Conservation (phyloP, 1,140 invertebrate genomes). For the Oscheius sp. region DNA sequence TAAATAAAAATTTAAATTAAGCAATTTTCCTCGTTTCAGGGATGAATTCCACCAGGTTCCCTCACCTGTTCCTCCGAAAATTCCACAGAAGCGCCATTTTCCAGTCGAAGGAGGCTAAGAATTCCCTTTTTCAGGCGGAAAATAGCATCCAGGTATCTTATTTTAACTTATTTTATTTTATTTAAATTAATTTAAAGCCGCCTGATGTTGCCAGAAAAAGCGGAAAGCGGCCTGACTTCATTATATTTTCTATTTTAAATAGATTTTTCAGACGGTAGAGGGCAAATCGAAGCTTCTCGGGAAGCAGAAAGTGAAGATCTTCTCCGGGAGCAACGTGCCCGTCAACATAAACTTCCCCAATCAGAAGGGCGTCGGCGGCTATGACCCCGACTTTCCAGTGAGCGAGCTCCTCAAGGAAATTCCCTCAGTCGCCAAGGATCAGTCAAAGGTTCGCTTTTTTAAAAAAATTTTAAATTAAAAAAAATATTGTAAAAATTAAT, state of each 20-base stretch:
- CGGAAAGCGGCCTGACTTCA: not conserved
- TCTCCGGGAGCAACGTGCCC: slow-evolving; percentile 20
- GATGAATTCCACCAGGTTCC: too few species aligned
- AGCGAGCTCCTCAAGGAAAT: slow-evolving; percentile 34
- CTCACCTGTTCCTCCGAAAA: too few species aligned
- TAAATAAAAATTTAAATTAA: too few species aligned
- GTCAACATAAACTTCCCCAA: slow-evolving; percentile 38
- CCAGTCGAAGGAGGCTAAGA: too few species aligned
- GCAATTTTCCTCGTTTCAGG: too few species aligned
- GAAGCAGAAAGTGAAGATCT: slow-evolving; percentile 26
- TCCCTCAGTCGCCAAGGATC: slow-evolving; percentile 15
- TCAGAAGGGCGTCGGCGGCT: slow-evolving; percentile 32
- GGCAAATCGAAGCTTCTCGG: slow-evolving; percentile 28
- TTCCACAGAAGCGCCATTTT: too few species aligned
- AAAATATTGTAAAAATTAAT: not conserved
- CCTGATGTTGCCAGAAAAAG: too few species aligned
- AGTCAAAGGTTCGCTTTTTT: slow-evolving; percentile 21
- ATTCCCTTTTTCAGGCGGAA: too few species aligned
- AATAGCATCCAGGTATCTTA: too few species aligned
- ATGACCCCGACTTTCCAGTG: slow-evolving; percentile 37
- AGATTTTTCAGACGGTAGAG: not conserved
- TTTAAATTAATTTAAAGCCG: too few species aligned
- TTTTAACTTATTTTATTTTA: too few species aligned
- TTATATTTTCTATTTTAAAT: not conserved
- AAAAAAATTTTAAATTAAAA: slow-evolving; percentile 6